phyloP scores from a whole-genome alignment of 2,797 vertebrate genomes.

The Pipistrellus pygmaeus region DNA sequence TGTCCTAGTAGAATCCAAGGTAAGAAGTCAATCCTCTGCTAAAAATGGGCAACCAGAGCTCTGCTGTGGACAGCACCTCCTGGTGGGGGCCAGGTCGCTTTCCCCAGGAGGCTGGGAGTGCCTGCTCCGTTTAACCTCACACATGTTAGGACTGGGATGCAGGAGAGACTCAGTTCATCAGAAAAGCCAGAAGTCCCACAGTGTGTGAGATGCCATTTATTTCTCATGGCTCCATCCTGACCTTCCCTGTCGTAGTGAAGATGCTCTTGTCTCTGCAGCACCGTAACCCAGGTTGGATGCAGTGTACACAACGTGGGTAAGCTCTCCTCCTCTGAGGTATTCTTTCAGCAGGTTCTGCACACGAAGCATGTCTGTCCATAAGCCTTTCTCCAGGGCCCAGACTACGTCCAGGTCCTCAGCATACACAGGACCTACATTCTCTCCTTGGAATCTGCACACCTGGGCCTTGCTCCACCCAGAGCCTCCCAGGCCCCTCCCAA shows the following conservation, averaged over 20 bases:
- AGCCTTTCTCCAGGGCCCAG: not conserved
- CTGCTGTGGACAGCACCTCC: not conserved
- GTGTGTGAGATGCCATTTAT: not conserved
- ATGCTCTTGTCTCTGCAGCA: not conserved
- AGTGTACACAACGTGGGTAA: rapidly evolving
- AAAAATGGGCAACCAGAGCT: not conserved
- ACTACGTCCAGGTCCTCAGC: rapidly evolving
- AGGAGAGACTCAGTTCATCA: too few species aligned
- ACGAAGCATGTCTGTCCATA: not conserved
- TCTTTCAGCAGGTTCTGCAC: not conserved
- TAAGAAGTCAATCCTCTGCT: not conserved
- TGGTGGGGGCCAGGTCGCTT: not conserved
- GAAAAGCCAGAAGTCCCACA: not conserved
- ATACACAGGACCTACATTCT: rapidly evolving
- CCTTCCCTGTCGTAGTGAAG: not conserved
- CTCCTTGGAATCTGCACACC: not conserved
- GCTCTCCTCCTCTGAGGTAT: not conserved
- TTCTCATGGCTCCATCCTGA: not conserved
- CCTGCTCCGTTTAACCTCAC: rapidly evolving
- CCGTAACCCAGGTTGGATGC: not conserved
- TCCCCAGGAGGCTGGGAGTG: not conserved
- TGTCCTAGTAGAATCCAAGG: not conserved
- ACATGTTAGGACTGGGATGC: not conserved
- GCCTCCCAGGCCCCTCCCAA: not conserved
- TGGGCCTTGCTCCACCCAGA: not conserved